Evolutionary conservation across 2,113 vertebrate genomes (phyloP).

Genomic region (Herpetotheres cachinnans): DNA sequence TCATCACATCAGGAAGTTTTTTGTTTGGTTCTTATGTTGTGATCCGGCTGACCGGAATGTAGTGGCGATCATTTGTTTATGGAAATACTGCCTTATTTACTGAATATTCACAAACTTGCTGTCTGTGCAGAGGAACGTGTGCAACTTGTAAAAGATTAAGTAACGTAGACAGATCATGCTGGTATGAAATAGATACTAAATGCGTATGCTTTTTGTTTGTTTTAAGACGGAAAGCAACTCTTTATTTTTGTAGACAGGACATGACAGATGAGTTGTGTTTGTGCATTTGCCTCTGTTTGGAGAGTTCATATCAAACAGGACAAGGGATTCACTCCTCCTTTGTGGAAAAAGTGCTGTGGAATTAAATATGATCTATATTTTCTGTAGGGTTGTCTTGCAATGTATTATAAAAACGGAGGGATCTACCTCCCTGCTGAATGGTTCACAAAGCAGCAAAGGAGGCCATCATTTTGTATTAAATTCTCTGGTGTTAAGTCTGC

Average conservation of each 20-base stretch:
- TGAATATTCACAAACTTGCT: not conserved
- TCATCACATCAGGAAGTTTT: not conserved
- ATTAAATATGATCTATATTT: not conserved
- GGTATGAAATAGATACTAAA: not conserved
- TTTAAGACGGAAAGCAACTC: not conserved
- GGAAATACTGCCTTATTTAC: not conserved
- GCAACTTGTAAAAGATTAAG: not conserved
- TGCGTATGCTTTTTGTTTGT: not conserved
- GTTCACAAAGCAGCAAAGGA: not conserved
- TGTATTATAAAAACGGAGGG: not conserved
- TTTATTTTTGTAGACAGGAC: not conserved
- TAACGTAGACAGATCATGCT: not conserved
- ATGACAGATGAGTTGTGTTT: not conserved
- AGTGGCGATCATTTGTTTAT: not conserved
- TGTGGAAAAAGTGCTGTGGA: not conserved
- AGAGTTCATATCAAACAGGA: not conserved
- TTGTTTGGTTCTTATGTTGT: not conserved
- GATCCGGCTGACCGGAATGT: not conserved
- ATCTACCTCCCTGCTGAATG: not conserved
- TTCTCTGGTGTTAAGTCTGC: not conserved
- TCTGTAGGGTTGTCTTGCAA: not conserved
- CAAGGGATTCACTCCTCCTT: not conserved
- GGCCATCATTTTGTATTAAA: not conserved
- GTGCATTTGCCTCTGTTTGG: not conserved
- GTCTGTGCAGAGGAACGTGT: not conserved